These are phyloP conservation scores for Strigamia transsilvanica DNA, from an alignment of 2,888 invertebrate genomes.

Conservation along the genomic window DNA sequence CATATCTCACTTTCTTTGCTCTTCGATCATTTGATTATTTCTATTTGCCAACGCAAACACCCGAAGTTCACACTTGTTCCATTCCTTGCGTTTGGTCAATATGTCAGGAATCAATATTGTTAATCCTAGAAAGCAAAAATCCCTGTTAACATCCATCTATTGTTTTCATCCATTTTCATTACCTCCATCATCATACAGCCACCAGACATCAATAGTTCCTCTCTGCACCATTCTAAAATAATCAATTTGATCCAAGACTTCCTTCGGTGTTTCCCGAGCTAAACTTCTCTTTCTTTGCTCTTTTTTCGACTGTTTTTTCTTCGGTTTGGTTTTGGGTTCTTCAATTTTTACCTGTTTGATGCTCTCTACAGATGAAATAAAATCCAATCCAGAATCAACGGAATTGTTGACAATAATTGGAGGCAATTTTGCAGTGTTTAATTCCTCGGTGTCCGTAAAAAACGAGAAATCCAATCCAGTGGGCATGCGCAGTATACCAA, in stretches of 20 bases:
- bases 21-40: conserved; percentile 85
- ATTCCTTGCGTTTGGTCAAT: conserved; percentile 55
- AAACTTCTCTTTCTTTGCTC: neutral
- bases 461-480: conserved; percentile 66
- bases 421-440: neutral
- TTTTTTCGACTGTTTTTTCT: conserved; percentile 54
- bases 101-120: conserved; percentile 56
- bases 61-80: conserved; percentile 63
- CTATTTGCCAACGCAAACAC: conserved; percentile 74
- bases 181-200: conserved; percentile 67
- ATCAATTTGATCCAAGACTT: conserved; percentile 54
- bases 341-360: neutral
- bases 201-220: conserved; percentile 69
- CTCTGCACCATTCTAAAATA: conserved; percentile 57
- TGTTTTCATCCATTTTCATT: neutral
- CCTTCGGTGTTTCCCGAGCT: conserved; percentile 54
- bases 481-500: conserved; percentile 66
- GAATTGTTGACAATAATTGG: neutral
- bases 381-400: neutral
- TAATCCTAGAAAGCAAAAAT: conserved; percentile 57
- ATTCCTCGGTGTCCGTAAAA: conserved; percentile 53
- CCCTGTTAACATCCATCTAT: neutral
- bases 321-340: conserved; percentile 23
- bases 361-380: neutral
- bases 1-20: conserved; percentile 78